phyloP scores from a whole-genome alignment of 2,888 invertebrate species.

The Epinotia demarniana region DNA sequence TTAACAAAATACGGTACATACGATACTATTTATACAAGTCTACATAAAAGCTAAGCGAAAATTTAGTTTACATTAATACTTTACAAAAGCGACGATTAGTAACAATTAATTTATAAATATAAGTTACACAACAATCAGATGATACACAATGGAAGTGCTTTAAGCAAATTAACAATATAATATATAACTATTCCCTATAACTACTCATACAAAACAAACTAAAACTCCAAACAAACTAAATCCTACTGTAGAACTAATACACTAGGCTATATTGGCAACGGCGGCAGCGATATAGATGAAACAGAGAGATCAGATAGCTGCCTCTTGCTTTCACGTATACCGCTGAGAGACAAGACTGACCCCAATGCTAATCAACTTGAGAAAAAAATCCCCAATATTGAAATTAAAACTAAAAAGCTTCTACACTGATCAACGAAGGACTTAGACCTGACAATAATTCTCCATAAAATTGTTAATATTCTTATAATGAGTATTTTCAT shows the following conservation, averaged over 20 bases:
- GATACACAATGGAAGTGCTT: conserved; percentile 33
- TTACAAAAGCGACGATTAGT: not conserved
- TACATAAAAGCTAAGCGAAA: not conserved
- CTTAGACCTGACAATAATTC: not conserved
- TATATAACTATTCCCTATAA: not conserved
- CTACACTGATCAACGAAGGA: conserved; percentile 4
- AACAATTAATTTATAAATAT: not conserved
- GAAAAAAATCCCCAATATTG: not conserved
- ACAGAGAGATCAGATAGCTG: too few species aligned
- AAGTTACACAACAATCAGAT: conserved; percentile 20
- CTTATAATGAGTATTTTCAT: not conserved
- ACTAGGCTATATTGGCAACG: too few species aligned
- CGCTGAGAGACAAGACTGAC: too few species aligned
- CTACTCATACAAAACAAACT: not conserved
- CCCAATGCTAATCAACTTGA: not conserved
- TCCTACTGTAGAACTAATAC: not conserved
- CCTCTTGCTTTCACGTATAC: too few species aligned
- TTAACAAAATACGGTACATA: not conserved
- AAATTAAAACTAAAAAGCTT: conserved; percentile 19
- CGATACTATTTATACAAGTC: not conserved
- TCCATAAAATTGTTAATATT: not conserved
- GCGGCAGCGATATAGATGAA: too few species aligned
- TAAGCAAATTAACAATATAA: conserved; percentile 26
- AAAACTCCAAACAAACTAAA: not conserved
- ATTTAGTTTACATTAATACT: not conserved